These are phyloP conservation scores for Scomberomorus guttatus DNA, from an alignment of 2,797 vertebrate species.

Conservation along the genomic window DNA sequence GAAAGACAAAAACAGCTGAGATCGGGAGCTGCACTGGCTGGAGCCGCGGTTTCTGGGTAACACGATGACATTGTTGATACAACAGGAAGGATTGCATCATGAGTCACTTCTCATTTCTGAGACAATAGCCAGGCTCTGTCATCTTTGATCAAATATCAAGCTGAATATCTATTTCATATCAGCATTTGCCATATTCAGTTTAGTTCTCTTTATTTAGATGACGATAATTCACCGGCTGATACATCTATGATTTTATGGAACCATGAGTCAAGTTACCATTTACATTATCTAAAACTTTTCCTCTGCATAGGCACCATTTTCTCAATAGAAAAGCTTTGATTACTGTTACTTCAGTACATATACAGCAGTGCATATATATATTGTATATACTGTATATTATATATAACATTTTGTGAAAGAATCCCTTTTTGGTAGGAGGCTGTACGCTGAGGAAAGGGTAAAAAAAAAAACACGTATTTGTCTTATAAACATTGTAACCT, in stretches of 20 bases:
- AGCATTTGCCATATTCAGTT: background rate
- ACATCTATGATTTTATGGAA: background rate
- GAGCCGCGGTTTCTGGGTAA: constrained; percentile 60
- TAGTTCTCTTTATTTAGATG: background rate
- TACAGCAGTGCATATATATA: background rate
- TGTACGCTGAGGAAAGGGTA: constrained; percentile 12
- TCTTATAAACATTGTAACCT: constrained; percentile 27
- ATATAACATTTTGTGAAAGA: constrained; percentile 23
- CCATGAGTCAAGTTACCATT: background rate
- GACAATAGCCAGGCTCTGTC: background rate
- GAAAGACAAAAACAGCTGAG: constrained; percentile 83
- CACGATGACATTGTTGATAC: constrained; percentile 46
- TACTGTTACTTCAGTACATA: too few relatives aligned
- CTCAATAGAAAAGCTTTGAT: background rate
- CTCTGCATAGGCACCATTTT: constrained; percentile 15
- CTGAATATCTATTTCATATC: background rate
- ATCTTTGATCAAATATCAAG: background rate
- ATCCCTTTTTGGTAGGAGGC: constrained; percentile 9
- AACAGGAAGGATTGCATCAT: constrained; percentile 62
- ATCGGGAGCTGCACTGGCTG: constrained; percentile 20
- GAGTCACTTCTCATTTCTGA: constrained; percentile 12
- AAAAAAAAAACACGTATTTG: background rate
- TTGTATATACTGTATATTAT: background rate
- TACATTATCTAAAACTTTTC: background rate
- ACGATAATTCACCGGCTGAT: background rate